These are phyloP conservation scores for Ranitomeya variabilis DNA, from an alignment of 2,113 vertebrate species.

Conservation along the genomic window DNA sequence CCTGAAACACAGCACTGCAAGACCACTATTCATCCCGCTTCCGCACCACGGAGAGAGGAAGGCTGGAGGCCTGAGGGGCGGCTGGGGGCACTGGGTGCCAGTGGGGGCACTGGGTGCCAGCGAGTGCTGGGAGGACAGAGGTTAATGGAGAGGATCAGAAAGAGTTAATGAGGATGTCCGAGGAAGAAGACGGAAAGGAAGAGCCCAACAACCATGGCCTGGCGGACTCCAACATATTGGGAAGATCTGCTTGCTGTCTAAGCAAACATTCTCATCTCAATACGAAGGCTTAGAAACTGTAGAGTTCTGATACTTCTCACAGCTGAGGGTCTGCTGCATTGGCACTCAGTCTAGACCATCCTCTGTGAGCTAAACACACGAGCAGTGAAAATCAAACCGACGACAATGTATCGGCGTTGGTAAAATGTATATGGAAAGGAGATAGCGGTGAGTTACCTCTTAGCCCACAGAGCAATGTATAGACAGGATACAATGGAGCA, in stretches of 20 bases:
- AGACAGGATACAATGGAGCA: neutral
- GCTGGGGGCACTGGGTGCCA: neutral
- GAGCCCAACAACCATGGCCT: neutral
- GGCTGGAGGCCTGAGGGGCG: neutral
- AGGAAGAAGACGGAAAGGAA: neutral
- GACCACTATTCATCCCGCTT: constrained; percentile 54
- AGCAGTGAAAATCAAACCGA: neutral
- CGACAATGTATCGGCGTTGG: neutral
- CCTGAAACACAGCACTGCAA: constrained; percentile 47
- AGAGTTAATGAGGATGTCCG: neutral
- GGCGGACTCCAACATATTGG: too few species aligned
- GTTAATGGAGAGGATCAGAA: neutral
- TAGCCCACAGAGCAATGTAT: neutral
- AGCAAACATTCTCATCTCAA: neutral
- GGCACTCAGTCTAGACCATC: neutral
- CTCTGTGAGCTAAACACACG: neutral
- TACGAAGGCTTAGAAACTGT: too few species aligned
- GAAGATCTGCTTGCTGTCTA: neutral
- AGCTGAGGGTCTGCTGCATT: neutral
- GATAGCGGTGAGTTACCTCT: neutral
- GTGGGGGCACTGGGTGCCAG: neutral
- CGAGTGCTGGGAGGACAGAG: neutral
- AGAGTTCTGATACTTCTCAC: neutral
- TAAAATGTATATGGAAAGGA: neutral
- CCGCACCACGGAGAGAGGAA: constrained; percentile 52